Conservation (phyloP, 2,113 vertebrate genomes). For the Pleuronectes platessa region DNA sequence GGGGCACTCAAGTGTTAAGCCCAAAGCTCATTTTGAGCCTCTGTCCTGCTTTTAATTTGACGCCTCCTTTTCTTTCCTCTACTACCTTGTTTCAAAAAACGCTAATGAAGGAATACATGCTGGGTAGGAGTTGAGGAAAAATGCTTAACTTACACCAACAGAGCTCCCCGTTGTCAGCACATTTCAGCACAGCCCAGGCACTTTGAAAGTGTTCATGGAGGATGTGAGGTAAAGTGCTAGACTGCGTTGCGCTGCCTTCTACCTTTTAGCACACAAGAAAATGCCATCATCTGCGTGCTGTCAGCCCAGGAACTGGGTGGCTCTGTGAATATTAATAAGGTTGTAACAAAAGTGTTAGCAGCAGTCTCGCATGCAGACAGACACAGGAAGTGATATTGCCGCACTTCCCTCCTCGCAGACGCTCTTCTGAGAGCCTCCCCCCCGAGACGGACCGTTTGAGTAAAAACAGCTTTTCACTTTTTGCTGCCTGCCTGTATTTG, state of each 20-base stretch:
- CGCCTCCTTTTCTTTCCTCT: constrained; percentile 6
- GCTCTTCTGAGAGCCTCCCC: constrained; percentile 43
- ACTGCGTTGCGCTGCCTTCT: constrained; percentile 19
- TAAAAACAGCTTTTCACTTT: constrained; percentile 14
- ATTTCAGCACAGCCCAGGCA: constrained; percentile 35
- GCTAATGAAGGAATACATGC: constrained; percentile 64
- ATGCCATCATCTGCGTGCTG: constrained; percentile 25
- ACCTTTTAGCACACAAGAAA: constrained; percentile 26
- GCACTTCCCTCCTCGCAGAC: constrained; percentile 71
- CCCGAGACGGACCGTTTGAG: constrained; percentile 7
- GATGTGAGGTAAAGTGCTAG: constrained; percentile 38
- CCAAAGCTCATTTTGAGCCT: constrained; percentile 52
- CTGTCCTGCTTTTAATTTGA: constrained; percentile 46
- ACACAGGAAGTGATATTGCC: constrained; percentile 72
- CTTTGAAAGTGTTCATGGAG: constrained; percentile 40
- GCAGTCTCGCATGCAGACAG: constrained; percentile 72
- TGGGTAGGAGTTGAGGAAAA: constrained; percentile 59
- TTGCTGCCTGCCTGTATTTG: constrained; percentile 1
- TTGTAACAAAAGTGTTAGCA: constrained; percentile 53
- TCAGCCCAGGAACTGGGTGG: constrained; percentile 10
- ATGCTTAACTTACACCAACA: constrained; percentile 49
- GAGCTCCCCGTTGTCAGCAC: constrained; percentile 64
- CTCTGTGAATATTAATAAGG: constrained; percentile 65
- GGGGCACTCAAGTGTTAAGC: constrained; percentile 56
- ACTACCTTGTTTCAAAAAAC: constrained; percentile 42